Evolutionary conservation across 2,113 vertebrate genomes (phyloP), one percentile per base, ranked within the genome.

Genomic region (Typhlomys cinereus): DNA sequence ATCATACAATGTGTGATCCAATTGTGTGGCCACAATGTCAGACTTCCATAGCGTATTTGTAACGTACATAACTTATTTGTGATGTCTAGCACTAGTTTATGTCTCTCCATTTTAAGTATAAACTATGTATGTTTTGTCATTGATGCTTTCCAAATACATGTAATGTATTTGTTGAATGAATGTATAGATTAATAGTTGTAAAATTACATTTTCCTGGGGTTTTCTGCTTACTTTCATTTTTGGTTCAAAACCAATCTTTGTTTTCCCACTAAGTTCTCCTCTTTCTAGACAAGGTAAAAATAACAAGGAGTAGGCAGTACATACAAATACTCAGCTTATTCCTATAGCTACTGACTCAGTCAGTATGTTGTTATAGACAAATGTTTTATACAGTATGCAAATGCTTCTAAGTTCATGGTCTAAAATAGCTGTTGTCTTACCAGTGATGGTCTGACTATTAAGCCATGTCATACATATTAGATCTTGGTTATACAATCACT

Each of bases 171-270:
- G 44, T 52, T 78, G 74, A 91, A 59, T 64, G 76, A 89, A 73
- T 31, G 18, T 83, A 59, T 52, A 92, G 80, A 86, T 44, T 27
- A 92, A 79, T 61, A 31, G 69, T 66, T 31, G n/a, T 36, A 50
- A 86, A 64, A 59, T 39, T 70, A 25, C 34, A 36, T 1, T 46
- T 81, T 90, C 73, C 54, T 61, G 0, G 76, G 61, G 46, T 23
- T 87, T 91, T 88, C 50, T 46, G 39, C 44, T 95, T 83, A 23
- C 71, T 95, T 83, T 80, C 39, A 39, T 34, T 79, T 88, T 85
- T 59, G 20, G 20, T 90, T 90, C 36, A 44, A 94, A 90, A 61
- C 36, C 59, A 61, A 62, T 17, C 25, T 46, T 57, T 62, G n/a
- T 80, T 76, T 54, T 44, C 86, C 79, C 29, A n/a, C 31, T 81